A percentile compares a stretch with the other conserved stretches of the same genome.
These are phyloP conservation scores for Leptogaster cylindrica DNA, from an alignment of 2,888 invertebrate species.

Conservation along the genomic window DNA sequence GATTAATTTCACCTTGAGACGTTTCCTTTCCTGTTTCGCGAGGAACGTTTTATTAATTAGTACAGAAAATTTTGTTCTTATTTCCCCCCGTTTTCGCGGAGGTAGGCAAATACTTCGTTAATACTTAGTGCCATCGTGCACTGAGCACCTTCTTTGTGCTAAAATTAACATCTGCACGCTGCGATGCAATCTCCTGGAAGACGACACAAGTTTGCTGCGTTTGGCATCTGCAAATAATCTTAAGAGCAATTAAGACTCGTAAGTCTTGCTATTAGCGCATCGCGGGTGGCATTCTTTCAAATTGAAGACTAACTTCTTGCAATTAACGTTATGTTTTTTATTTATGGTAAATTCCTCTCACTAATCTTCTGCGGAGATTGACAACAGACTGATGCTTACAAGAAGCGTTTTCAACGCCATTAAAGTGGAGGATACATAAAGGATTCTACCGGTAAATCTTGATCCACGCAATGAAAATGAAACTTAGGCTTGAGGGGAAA, in stretches of 20 bases:
- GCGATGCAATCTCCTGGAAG: not conserved
- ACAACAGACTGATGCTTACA: not conserved
- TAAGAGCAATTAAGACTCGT: not conserved
- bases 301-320: constrained; percentile 11
- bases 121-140: no score
- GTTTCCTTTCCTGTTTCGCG: not conserved
- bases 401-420: not conserved
- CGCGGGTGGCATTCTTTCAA: constrained; percentile 2
- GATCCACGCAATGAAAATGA: not conserved
- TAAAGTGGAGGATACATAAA: not conserved
- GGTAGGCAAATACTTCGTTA: no score
- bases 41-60: constrained; percentile 15
- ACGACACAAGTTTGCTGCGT: not conserved
- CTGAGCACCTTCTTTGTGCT: constrained; percentile 1
- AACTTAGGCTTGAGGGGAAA: not conserved
- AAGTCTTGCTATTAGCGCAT: not conserved
- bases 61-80: not conserved
- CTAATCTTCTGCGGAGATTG: no score
- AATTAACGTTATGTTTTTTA: constrained; percentile 1
- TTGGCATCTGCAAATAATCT: not conserved
- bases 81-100: not conserved
- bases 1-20: constrained; percentile 37
- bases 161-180: constrained; percentile 32
- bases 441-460: not conserved
- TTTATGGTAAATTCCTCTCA: no score